These are phyloP conservation scores for Todiramphus saurophagus DNA, from an alignment of 2,113 vertebrate genomes.

Conservation along the genomic window DNA sequence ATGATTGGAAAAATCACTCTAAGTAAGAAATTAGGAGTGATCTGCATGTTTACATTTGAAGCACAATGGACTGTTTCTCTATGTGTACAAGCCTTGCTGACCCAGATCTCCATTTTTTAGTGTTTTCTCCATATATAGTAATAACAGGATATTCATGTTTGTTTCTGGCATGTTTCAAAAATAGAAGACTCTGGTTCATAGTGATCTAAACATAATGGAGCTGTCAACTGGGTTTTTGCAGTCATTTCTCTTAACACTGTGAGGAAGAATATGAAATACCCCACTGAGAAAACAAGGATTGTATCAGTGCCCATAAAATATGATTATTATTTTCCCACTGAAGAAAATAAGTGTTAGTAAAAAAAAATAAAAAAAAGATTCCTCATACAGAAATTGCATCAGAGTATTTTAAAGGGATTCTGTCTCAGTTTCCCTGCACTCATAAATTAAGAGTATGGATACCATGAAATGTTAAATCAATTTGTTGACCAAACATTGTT, in stretches of 20 bases:
- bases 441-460: not conserved
- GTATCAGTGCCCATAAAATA: not conserved
- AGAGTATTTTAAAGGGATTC: not conserved
- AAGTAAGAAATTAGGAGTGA: not conserved
- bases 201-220: not conserved
- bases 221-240: not conserved
- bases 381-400: not conserved
- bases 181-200: not conserved
- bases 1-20: not conserved
- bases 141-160: not conserved
- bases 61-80: not conserved
- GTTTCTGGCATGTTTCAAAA: not conserved
- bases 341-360: not conserved
- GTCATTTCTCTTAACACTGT: not conserved
- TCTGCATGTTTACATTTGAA: not conserved
- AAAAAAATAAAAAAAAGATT: not conserved
- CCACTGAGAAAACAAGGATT: not conserved
- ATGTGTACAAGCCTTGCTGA: not conserved
- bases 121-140: not conserved
- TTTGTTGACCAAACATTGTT: not conserved
- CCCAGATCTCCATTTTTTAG: not conserved
- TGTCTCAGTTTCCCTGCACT: not conserved
- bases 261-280: not conserved
- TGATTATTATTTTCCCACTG: not conserved
- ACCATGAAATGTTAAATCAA: not conserved